Evolutionary conservation across 1,140 invertebrate species (phyloP).

Genomic region (Dendroctonus ponderosae): DNA sequence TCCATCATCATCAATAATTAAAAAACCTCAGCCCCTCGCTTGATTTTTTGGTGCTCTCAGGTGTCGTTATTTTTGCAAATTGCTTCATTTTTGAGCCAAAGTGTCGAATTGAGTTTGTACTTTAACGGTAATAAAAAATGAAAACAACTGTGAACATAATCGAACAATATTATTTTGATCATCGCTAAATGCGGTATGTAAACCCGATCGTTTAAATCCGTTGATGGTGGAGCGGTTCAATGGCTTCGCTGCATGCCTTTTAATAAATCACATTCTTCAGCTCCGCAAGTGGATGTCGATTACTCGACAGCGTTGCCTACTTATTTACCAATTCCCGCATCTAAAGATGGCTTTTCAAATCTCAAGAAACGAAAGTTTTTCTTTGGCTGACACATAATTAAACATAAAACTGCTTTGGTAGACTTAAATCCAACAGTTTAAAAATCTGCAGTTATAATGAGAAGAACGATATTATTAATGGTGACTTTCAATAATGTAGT

Average conservation of each 20-base stretch:
- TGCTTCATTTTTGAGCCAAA: no score
- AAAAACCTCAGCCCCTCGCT: not conserved
- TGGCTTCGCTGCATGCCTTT: conserved; percentile 32
- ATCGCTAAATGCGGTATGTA: conserved; percentile 24
- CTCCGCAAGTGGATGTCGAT: conserved; percentile 33
- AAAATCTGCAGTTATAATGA: no score
- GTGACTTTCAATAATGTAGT: no score
- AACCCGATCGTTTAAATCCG: conserved; percentile 31
- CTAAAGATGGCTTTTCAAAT: not conserved
- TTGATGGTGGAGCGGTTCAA: conserved; percentile 29
- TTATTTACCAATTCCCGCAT: not conserved
- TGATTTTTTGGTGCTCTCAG: not conserved
- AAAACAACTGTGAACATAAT: not conserved
- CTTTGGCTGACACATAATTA: no score
- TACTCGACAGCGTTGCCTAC: conserved; percentile 17
- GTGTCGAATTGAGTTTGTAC: no score
- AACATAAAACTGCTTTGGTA: no score
- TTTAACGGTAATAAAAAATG: no score
- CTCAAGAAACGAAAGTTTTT: no score
- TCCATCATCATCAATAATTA: not conserved
- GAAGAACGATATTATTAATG: no score
- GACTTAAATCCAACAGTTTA: no score
- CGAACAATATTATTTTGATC: conserved; percentile 11
- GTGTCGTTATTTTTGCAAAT: not conserved
- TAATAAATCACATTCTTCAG: conserved; percentile 37